Base-by-base conservation (phyloP, 2,888 invertebrate species). In the Camptogramma bilineatum region DNA sequence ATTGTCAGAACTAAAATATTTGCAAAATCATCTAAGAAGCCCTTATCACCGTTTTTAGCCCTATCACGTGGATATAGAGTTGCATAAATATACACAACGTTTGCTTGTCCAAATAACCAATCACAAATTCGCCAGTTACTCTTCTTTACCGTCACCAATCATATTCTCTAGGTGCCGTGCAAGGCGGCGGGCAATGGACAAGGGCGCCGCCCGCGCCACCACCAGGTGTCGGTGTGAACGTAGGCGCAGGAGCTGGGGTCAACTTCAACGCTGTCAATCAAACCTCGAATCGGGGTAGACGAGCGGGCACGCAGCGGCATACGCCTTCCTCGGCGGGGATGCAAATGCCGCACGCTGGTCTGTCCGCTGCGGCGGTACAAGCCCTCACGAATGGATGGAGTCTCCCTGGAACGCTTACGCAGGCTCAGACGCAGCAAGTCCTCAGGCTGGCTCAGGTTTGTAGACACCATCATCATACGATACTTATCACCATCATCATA, bases 161-260 rank as follows among this genome's bases (percentile, higher is more conserved):
- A 52, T 8, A 4, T 46, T 56, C 8, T 21, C 13, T 80, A 90
- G 91, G 91, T 1, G 78, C 89, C 28, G 88, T 87, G 47, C 80
- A 87, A 17, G 88, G 94, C 69, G 94, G 94, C 16, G 96, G 96
- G 0, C 96, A 96, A 73, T 97, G 97, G 97, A 97, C 96, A 24
- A 93, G 96, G 31, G 96, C 96, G 73, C 97, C 97, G 0, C 94
- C 95, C 0, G 95, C 95, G 44, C 96, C 97, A 8, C 96, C 96
- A 0, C 91, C 94, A 61, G 73, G 84, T 58, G 85, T 78, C n/a
- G 86, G 79, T 13, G 82, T 78, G 3, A 83, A 80, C 17, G 86
- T 81, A 0, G 79, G 78, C 16, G 73, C 72, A 7, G 75, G 62
- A 7, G 75, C 73, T 13, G 79, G 80, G 54, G 89, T 81, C 61